Conservation (phyloP, 2,797 vertebrate genomes). For the Lacerta viridis region DNA sequence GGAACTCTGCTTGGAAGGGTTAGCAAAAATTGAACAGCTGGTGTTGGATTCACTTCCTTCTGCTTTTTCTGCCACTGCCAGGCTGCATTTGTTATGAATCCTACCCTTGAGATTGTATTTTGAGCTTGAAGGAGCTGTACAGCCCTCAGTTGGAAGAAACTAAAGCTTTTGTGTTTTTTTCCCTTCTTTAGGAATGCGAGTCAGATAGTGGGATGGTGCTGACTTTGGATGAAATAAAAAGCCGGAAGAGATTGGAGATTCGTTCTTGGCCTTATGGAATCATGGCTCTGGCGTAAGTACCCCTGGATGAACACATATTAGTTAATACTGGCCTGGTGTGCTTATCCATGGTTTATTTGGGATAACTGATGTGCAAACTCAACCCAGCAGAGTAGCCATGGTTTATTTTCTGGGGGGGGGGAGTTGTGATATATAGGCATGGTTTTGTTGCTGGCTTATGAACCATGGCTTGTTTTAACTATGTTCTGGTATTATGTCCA, state of each 20-base stretch:
- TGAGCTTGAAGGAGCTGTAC: not conserved
- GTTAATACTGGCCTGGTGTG: not conserved
- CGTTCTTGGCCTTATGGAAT: constrained; percentile 90
- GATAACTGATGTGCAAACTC: no score
- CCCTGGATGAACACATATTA: not conserved
- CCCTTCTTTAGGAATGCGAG: constrained; percentile 82
- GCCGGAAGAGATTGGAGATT: constrained; percentile 88
- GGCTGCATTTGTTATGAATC: not conserved
- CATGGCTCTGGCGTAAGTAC: constrained; percentile 92
- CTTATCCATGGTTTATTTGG: no score
- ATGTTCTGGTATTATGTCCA: not conserved
- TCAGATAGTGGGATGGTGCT: constrained; percentile 92
- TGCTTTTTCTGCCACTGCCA: not conserved
- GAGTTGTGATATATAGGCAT: no score
- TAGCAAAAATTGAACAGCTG: not conserved
- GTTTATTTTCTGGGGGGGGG: no score
- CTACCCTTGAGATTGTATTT: rapidly evolving
- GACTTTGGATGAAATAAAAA: constrained; percentile 89
- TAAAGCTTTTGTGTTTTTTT: constrained; percentile 25
- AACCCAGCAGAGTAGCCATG: no score
- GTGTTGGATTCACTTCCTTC: not conserved
- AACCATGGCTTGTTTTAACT: no score
- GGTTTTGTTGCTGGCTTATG: no score
- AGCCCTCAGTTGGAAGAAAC: not conserved
- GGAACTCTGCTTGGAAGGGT: not conserved